These are phyloP conservation scores for Scaeva pyrastri DNA, from an alignment of 2,888 invertebrate genomes.

Conservation along the genomic window DNA sequence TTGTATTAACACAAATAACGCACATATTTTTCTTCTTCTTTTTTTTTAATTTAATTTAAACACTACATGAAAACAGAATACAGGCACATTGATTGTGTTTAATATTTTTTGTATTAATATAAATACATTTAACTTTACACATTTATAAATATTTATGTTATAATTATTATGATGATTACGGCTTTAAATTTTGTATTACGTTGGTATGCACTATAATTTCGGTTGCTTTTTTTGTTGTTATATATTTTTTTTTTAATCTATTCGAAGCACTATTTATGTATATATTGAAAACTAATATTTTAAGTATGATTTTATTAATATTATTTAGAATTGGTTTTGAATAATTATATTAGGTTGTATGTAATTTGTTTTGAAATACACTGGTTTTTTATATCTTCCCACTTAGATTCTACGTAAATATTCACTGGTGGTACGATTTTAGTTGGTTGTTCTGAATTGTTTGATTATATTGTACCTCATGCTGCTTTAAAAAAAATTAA, in stretches of 20 bases:
- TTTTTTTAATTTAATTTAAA: slow-evolving; percentile 28
- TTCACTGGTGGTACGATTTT: slow-evolving; percentile 38
- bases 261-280: slow-evolving; percentile 40
- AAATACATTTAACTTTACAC: slow-evolving; percentile 63
- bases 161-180: slow-evolving; percentile 49
- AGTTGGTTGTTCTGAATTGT: slow-evolving; percentile 32
- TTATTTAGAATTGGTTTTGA: slow-evolving; percentile 61
- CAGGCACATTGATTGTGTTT: slow-evolving; percentile 76
- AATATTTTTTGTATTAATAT: slow-evolving; percentile 50
- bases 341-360: not conserved
- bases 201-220: slow-evolving; percentile 61
- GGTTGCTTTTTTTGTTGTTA: slow-evolving; percentile 36
- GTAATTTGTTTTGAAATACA: slow-evolving; percentile 47
- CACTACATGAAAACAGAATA: slow-evolving; percentile 75
- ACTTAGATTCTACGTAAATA: slow-evolving; percentile 32
- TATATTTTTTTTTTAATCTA: not conserved
- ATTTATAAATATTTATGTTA: slow-evolving; percentile 44
- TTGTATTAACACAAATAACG: slow-evolving; percentile 70
- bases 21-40: slow-evolving; percentile 61
- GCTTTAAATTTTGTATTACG: slow-evolving; percentile 63
- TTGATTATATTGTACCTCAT: slow-evolving; percentile 32
- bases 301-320: slow-evolving; percentile 48
- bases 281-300: slow-evolving; percentile 36
- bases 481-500: slow-evolving; percentile 23
- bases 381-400: slow-evolving; percentile 10